A percentile compares a stretch with the other conserved stretches of the same genome.
Conservation (phyloP, 2,888 invertebrate genomes). For the Metellina segmentata region DNA sequence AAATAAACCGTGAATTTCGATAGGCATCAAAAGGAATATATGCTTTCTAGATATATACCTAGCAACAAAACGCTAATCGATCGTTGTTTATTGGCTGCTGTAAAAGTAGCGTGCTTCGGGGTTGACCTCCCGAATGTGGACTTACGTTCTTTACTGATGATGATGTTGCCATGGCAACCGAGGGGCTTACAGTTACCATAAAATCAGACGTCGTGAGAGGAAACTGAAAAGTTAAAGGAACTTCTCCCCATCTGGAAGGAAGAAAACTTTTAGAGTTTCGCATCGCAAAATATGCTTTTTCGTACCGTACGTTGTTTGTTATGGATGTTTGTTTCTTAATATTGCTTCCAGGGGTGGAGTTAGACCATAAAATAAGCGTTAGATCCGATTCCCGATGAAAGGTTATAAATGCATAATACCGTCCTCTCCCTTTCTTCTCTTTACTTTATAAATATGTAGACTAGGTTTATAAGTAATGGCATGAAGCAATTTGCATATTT, state of each 20-base stretch:
- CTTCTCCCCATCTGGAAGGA: not conserved
- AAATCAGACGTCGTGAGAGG: slow-evolving; percentile 11
- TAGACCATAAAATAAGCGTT: not conserved
- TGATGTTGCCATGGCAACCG: slow-evolving; percentile 36
- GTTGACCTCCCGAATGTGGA: slow-evolving; percentile 22
- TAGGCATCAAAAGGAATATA: not conserved
- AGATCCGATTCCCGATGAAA: not conserved
- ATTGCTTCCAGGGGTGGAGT: not conserved
- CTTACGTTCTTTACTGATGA: slow-evolving; percentile 38
- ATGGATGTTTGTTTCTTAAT: not conserved
- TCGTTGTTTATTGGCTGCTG: slow-evolving; percentile 35
- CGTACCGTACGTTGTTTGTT: not conserved
- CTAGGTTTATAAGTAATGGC: too few species aligned
- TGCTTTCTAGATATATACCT: not conserved
- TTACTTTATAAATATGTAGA: not conserved
- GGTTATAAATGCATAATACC: not conserved
- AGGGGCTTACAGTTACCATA: slow-evolving; percentile 20
- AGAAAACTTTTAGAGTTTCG: not conserved
- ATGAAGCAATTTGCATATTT: too few species aligned
- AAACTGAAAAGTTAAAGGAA: slow-evolving; percentile 25
- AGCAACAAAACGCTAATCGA: not conserved
- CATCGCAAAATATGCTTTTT: not conserved
- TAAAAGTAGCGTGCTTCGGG: slow-evolving; percentile 31
- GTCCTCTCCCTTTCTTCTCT: not conserved
- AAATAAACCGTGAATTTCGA: not conserved